A percentile compares a stretch with the other conserved stretches of the same genome.
These are phyloP conservation scores for Conchocele bisecta DNA, from an alignment of 2,888 invertebrate species.

Conservation along the genomic window DNA sequence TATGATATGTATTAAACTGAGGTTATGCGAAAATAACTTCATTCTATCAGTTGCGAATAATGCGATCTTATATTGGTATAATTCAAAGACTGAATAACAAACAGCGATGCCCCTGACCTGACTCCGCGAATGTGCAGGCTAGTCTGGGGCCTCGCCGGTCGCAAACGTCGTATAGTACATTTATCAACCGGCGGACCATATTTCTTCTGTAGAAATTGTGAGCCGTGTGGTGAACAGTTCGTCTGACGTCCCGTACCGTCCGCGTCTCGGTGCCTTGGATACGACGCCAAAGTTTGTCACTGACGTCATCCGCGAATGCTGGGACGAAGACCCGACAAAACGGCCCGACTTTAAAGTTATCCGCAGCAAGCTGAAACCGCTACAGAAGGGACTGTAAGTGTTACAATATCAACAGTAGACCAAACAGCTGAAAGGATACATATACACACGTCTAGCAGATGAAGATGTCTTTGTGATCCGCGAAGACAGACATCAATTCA, in stretches of 20 bases:
- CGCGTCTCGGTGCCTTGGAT: conserved; percentile 90
- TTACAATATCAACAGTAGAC: no score
- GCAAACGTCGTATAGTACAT: background rate
- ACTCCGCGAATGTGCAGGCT: no score
- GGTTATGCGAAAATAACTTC: no score
- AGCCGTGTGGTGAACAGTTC: conserved; percentile 89
- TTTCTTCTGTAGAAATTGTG: conserved; percentile 88
- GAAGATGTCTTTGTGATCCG: no score
- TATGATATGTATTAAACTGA: no score
- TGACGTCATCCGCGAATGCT: conserved; percentile 91
- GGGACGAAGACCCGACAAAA: conserved; percentile 95
- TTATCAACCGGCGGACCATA: background rate
- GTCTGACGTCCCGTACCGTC: conserved; percentile 85
- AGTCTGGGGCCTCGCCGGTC: background rate
- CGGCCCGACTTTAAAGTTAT: conserved; percentile 94
- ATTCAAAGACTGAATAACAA: no score
- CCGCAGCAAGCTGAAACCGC: conserved; percentile 92
- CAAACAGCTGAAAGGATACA: no score
- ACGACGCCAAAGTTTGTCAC: conserved; percentile 84
- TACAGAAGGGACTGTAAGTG: conserved; percentile 93
- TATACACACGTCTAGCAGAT: no score
- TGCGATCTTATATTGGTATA: no score
- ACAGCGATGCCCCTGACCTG: no score
- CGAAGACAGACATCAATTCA: no score
- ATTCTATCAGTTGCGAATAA: no score